Evolutionary conservation across 2,888 invertebrate genomes (phyloP).

Genomic region (Syrphus vitripennis): DNA sequence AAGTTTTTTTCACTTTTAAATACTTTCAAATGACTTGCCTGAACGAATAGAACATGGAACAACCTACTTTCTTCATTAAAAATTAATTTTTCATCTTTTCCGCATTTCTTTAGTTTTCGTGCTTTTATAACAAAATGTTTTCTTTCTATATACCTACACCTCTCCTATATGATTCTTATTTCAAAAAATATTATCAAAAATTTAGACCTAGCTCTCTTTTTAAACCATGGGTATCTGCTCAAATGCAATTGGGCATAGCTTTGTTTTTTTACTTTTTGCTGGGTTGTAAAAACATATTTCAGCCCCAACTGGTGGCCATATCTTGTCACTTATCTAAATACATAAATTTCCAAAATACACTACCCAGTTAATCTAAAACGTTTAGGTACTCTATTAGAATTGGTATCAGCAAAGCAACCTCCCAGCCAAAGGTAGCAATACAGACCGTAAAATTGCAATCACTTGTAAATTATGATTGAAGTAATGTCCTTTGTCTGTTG

Average conservation of each 20-base stretch:
- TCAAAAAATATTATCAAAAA: too few species aligned
- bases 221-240: too few species aligned
- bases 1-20: too few species aligned
- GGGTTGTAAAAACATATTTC: background rate
- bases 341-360: slow-evolving; percentile 43
- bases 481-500: slow-evolving; percentile 63
- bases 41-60: too few species aligned
- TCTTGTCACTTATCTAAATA: slow-evolving; percentile 1
- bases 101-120: too few species aligned
- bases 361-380: slow-evolving; percentile 37
- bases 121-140: too few species aligned
- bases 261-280: background rate
- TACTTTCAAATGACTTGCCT: too few species aligned
- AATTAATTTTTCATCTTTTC: too few species aligned
- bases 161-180: too few species aligned
- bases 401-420: slow-evolving; percentile 31
- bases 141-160: too few species aligned
- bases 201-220: too few species aligned
- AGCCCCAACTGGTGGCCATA: background rate
- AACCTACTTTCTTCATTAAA: too few species aligned
- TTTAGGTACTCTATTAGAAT: slow-evolving; percentile 34
- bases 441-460: slow-evolving; percentile 68
- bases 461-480: slow-evolving; percentile 70
- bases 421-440: slow-evolving; percentile 11
- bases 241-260: background rate